These are phyloP conservation scores for Varecia variegata DNA, from an alignment of 2,797 vertebrate genomes.

Conservation along the genomic window DNA sequence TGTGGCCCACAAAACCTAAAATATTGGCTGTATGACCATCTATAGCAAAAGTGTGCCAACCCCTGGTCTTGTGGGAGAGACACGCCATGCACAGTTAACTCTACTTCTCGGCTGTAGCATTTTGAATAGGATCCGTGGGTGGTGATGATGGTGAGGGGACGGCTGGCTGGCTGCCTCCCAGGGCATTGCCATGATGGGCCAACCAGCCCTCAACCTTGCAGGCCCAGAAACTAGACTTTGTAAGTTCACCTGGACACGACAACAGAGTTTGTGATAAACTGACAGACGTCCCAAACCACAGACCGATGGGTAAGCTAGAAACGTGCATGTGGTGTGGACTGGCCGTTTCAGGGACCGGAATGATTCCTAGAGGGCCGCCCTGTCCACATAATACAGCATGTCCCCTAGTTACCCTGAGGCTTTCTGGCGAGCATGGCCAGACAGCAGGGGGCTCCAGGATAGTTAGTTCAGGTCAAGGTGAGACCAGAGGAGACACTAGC, in stretches of 20 bases:
- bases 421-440: background rate
- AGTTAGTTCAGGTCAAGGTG: background rate
- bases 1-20: background rate
- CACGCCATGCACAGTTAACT: background rate
- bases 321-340: accelerated
- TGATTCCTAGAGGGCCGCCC: background rate
- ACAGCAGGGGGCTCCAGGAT: background rate
- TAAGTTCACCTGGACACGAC: background rate
- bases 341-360: background rate
- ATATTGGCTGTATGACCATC: background rate
- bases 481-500: background rate
- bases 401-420: background rate
- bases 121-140: background rate
- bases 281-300: background rate
- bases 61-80: background rate
- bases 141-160: background rate
- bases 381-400: background rate
- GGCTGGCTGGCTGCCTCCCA: background rate
- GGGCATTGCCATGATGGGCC: background rate
- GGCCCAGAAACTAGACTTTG: background rate
- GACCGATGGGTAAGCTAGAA: accelerated
- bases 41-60: background rate
- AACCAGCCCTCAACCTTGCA: background rate
- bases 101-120: background rate
- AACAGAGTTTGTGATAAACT: background rate